Percentiles rank a stretch among this genome's conserved stretches.
Conservation (phyloP, 2,113 vertebrate species). For the Panurus biarmicus region DNA sequence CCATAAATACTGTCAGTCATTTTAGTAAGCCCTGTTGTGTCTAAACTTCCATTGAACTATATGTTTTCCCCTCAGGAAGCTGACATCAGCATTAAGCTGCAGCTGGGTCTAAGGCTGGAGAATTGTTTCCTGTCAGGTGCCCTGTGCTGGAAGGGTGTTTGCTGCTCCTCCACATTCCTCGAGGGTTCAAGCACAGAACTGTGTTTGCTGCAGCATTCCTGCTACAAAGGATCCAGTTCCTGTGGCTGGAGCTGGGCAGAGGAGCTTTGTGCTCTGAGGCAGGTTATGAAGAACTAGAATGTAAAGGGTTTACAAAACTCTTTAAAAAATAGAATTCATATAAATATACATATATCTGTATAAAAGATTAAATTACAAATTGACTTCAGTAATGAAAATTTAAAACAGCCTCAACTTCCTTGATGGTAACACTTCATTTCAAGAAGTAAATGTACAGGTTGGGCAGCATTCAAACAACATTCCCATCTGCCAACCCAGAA, state of each 20-base stretch:
- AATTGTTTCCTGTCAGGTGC: not conserved
- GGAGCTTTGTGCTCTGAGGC: not conserved
- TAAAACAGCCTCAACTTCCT: not conserved
- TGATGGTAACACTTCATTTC: not conserved
- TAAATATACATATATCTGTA: accelerated
- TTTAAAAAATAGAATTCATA: not conserved
- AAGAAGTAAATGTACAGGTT: not conserved
- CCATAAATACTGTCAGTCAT: not conserved
- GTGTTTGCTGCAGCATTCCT: not conserved
- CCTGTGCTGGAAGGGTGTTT: not conserved
- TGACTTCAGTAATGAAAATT: not conserved
- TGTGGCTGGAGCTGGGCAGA: not conserved
- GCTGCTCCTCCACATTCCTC: no score
- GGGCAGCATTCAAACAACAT: not conserved
- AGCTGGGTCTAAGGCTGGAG: not conserved
- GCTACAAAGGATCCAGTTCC: not conserved
- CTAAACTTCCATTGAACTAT: not conserved
- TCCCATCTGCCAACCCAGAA: not conserved
- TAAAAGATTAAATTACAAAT: not conserved
- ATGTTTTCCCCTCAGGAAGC: not conserved
- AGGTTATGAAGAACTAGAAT: not conserved
- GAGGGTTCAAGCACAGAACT: not conserved
- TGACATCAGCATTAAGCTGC: not conserved
- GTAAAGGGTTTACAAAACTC: not conserved
- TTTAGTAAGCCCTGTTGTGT: not conserved